phyloP scores from a whole-genome alignment of 1,140 invertebrate genomes.

The Diachasma alloeum region DNA sequence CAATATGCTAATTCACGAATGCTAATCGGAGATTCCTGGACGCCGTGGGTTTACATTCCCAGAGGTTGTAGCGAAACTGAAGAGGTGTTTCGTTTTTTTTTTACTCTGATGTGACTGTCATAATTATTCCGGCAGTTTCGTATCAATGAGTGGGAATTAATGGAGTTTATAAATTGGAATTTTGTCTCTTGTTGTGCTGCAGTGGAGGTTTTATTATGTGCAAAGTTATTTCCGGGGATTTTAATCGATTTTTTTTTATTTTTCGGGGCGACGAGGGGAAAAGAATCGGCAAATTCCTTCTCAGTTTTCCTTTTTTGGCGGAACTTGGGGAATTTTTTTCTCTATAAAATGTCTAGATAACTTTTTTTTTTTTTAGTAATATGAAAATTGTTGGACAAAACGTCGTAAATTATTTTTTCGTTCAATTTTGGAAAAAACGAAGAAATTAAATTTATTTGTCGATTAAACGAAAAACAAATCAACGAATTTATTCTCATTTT shows the following conservation, averaged over 20 bases:
- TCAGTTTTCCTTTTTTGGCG: not conserved
- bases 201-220: not conserved
- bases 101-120: conserved; percentile 31
- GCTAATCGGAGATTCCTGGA: conserved; percentile 57
- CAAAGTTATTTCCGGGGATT: not conserved
- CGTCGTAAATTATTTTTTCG: no score
- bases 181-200: not conserved
- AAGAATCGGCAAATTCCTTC: no score
- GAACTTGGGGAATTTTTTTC: not conserved
- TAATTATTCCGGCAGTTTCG: not conserved
- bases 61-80: conserved; percentile 13
- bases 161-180: not conserved
- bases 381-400: no score
- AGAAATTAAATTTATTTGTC: no score
- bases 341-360: no score
- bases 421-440: no score
- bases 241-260: not conserved
- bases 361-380: no score
- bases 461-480: no score
- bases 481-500: no score
- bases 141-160: not conserved
- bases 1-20: conserved; percentile 65
- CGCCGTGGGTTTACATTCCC: conserved; percentile 35
- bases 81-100: conserved; percentile 41
- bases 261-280: not conserved